phyloP scores from a whole-genome alignment of 2,113 vertebrate species.

The Halichoeres trimaculatus region DNA sequence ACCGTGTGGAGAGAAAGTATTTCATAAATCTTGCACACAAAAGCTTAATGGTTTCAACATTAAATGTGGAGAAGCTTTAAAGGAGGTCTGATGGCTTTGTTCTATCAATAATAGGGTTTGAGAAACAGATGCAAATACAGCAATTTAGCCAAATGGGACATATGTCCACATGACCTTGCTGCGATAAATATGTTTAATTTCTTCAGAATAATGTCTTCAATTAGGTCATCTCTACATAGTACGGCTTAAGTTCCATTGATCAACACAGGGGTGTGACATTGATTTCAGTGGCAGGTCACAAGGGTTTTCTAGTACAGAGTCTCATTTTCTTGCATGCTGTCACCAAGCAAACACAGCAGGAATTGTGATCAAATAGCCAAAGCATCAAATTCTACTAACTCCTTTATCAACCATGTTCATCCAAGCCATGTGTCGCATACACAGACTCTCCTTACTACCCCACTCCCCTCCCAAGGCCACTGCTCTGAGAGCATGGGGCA shows the following conservation, averaged over 20 bases:
- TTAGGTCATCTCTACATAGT: not conserved
- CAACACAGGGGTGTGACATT: not conserved
- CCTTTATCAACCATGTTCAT: no score
- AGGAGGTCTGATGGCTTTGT: not conserved
- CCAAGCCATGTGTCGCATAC: no score
- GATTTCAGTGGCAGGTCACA: not conserved
- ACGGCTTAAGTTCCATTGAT: slow-evolving; percentile 1
- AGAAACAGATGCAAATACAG: not conserved
- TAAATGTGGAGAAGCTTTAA: not conserved
- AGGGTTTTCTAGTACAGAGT: no score
- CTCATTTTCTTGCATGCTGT: no score
- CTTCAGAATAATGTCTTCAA: no score
- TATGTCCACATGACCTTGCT: not conserved
- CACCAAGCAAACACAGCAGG: no score
- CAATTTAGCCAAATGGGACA: not conserved
- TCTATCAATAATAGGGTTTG: not conserved
- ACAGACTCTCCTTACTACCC: no score
- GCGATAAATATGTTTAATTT: not conserved
- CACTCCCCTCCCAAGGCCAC: no score
- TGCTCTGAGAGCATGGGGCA: no score
- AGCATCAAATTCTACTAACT: no score
- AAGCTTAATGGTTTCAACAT: slow-evolving; percentile 8
- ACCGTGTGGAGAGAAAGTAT: not conserved
- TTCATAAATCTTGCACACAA: not conserved
- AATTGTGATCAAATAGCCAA: no score